A percentile compares a stretch with the other conserved stretches of the same genome.
These are phyloP conservation scores for Gymnopithys bicolor DNA, from an alignment of 2,797 vertebrate species.

Conservation along the genomic window DNA sequence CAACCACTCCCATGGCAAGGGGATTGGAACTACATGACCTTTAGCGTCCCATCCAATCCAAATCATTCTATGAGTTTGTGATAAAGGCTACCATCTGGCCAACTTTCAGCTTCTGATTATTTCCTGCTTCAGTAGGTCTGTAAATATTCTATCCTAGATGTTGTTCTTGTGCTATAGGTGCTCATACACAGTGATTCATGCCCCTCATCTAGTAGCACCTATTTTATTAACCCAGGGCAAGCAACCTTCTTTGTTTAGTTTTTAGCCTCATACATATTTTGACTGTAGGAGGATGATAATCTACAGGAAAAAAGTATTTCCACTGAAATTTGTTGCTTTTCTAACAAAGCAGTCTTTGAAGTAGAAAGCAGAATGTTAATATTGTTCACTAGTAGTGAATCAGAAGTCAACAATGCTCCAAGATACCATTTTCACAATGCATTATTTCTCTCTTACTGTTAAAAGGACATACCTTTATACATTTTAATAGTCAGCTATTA, in stretches of 20 bases:
- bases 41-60: background rate
- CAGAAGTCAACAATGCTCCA: conserved; percentile 21
- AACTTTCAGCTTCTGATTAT: background rate
- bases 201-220: background rate
- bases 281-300: background rate
- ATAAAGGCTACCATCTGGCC: background rate
- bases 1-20: background rate
- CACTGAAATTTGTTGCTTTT: background rate
- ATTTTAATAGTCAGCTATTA: conserved; percentile 50
- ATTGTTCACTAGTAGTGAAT: background rate
- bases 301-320: background rate
- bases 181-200: background rate
- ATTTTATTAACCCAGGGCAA: background rate
- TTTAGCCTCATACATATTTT: rapidly evolving
- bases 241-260: background rate
- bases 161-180: background rate
- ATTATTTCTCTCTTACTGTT: conserved; percentile 45
- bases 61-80: background rate
- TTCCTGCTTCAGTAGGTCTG: background rate
- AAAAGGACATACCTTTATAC: conserved; percentile 36
- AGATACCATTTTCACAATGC: conserved; percentile 26
- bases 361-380: background rate
- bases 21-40: background rate
- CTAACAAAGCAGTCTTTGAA: background rate
- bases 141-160: background rate